phyloP scores from a whole-genome alignment of 30 jellyfish, hydroid and myxozoan genomes.

The Aurelia coerulea region DNA sequence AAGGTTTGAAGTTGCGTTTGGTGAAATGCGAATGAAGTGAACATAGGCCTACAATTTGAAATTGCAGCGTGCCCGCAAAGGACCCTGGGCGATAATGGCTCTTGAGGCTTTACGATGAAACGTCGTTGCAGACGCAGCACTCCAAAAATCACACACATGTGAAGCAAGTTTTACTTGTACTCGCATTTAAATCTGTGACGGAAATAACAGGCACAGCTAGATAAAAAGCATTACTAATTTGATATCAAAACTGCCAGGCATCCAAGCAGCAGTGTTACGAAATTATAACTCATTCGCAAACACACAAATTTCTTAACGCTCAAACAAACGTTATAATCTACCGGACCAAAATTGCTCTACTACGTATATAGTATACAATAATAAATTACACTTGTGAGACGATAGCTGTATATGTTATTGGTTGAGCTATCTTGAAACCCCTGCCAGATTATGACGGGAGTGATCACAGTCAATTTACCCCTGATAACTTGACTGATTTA shows the following conservation, averaged over 20 bases:
- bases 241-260: slow-evolving; percentile 44
- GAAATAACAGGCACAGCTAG: slow-evolving; percentile 61
- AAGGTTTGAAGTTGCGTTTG: too few species aligned
- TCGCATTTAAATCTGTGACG: slow-evolving; percentile 64
- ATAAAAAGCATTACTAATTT: slow-evolving; percentile 50
- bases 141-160: background rate
- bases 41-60: too few species aligned
- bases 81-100: too few species aligned
- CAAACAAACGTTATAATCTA: slow-evolving; percentile 59
- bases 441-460: background rate
- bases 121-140: background rate
- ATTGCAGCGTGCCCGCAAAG: too few species aligned
- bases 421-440: background rate
- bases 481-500: background rate
- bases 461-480: background rate
- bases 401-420: background rate
- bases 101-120: too few species aligned
- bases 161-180: slow-evolving; percentile 78
- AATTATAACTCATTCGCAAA: slow-evolving; percentile 54
- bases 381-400: slow-evolving; percentile 39
- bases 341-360: slow-evolving; percentile 41
- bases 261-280: slow-evolving; percentile 36
- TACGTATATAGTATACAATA: slow-evolving; percentile 32
- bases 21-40: too few species aligned
- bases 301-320: slow-evolving; percentile 50